Evolutionary conservation across 2,113 vertebrate genomes (phyloP), one percentile per base, ranked within the genome.

Genomic region (Lates calcarifer): DNA sequence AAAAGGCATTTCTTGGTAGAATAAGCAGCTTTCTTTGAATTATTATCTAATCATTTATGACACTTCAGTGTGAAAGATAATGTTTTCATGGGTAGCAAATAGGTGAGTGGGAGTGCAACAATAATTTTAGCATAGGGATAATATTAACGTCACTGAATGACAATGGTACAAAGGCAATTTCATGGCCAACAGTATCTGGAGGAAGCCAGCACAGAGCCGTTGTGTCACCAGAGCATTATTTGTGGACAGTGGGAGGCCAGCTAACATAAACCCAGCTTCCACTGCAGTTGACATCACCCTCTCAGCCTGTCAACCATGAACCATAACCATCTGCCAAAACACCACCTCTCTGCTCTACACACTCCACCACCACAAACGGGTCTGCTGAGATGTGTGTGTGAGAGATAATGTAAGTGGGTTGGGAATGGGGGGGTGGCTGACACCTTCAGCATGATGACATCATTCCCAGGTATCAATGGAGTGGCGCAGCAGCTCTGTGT

Each of bases 401-500:
- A 22, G 5, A 80, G 71, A 82, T 77, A 78, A 80, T 70, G 61
- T 69, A 65, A 77, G 56, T 68, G 74, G 68, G 72, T 39, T 77
- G 64, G 56, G 29, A 57, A 47, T 28, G 65, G 56, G 57, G 74
- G 55, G 14, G 61, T 67, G 53, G 85, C 77, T 85, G 90, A 91
- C 88, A 92, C 86, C 85, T 90, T 80, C 89, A 81, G 83, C 82
- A 92, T 83, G 84, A 93, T 94, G 93, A 94, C 93, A 94, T 94
- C 94, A 94, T 93, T 69, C 79, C 81, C 90, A 93, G 90, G 92
- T 93, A 93, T 90, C 86, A 91, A 90, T 82, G 69, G 88, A 94
- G 88, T 94, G 90, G 93, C 91, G 93, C 94, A 94, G 93, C 87
- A 92, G 87, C 85, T 86, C 68, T 69, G 85, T 89, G 80, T 89